phyloP scores from a whole-genome alignment of 1,140 invertebrate genomes.

The Lucilia cuprina region DNA sequence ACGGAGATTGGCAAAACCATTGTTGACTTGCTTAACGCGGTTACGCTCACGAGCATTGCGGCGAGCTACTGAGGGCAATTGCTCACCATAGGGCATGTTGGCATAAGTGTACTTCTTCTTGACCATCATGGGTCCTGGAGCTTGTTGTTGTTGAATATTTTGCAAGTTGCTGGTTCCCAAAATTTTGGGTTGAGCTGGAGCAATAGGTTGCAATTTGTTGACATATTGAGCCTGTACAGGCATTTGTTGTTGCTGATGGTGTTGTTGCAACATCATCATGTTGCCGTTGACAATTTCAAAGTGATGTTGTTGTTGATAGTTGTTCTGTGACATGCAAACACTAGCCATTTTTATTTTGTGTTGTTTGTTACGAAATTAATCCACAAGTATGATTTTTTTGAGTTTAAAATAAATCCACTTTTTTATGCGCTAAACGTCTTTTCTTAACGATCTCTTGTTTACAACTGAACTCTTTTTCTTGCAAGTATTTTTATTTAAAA shows the following conservation, averaged over 20 bases:
- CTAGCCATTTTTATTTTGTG: slow-evolving; percentile 48
- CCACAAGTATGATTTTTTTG: slow-evolving; percentile 1
- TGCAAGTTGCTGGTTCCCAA: slow-evolving; percentile 59
- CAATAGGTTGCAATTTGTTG: slow-evolving; percentile 55
- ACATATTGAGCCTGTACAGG: slow-evolving; percentile 44
- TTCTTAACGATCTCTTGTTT: neutral
- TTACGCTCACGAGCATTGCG: slow-evolving; percentile 93
- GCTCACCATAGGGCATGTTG: slow-evolving; percentile 69
- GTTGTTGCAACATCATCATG: slow-evolving; percentile 51
- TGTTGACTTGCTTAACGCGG: slow-evolving; percentile 95
- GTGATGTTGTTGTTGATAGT: slow-evolving; percentile 48
- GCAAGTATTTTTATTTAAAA: neutral
- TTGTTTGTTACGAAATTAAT: slow-evolving; percentile 25
- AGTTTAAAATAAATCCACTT: slow-evolving; percentile 4
- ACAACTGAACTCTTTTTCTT: slow-evolving; percentile 33
- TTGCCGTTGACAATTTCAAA: slow-evolving; percentile 54
- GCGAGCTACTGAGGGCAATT: slow-evolving; percentile 84
- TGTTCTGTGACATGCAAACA: slow-evolving; percentile 53
- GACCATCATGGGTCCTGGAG: slow-evolving; percentile 56
- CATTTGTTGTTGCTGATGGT: slow-evolving; percentile 40
- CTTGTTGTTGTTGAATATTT: slow-evolving; percentile 51
- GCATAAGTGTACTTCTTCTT: slow-evolving; percentile 77
- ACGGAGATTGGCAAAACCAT: slow-evolving; percentile 86
- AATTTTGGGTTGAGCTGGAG: slow-evolving; percentile 52
- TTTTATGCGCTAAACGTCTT: neutral